Percentiles rank a stretch among this genome's conserved stretches.
Evolutionary conservation across 2,888 invertebrate genomes (phyloP).

Genomic region (Allacma fusca): DNA sequence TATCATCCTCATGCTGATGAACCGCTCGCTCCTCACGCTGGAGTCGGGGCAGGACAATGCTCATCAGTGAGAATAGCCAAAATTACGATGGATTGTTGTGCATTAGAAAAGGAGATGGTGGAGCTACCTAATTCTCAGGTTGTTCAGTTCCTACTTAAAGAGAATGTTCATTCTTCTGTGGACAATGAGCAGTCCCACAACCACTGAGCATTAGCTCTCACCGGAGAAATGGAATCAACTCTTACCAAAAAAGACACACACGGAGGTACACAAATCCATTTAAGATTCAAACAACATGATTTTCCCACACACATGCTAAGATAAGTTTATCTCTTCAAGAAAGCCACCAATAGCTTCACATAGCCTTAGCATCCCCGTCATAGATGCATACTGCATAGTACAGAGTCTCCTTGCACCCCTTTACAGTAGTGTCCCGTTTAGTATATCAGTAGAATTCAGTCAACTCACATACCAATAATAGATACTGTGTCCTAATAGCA

Average conservation of each 20-base stretch:
- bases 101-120: slow-evolving; percentile 1
- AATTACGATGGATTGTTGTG: neutral
- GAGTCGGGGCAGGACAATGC: no score
- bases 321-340: slow-evolving; percentile 22
- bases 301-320: slow-evolving; percentile 57
- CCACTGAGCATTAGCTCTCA: slow-evolving; percentile 9
- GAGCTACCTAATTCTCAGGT: slow-evolving; percentile 35
- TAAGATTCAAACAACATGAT: slow-evolving; percentile 56
- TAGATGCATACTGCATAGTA: neutral
- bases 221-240: neutral
- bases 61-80: neutral
- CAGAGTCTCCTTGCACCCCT: no score
- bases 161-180: slow-evolving; percentile 34
- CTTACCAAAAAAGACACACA: slow-evolving; percentile 15
- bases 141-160: slow-evolving; percentile 34
- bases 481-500: no score
- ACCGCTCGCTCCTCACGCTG: no score
- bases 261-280: slow-evolving; percentile 38
- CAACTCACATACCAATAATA: no score
- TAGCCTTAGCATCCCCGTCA: no score
- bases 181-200: neutral
- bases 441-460: no score
- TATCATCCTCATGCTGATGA: no score
- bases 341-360: no score
- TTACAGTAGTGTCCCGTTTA: no score